phyloP scores from a whole-genome alignment of 2,888 invertebrate genomes.

The Sinodicranocentrus sp. region DNA sequence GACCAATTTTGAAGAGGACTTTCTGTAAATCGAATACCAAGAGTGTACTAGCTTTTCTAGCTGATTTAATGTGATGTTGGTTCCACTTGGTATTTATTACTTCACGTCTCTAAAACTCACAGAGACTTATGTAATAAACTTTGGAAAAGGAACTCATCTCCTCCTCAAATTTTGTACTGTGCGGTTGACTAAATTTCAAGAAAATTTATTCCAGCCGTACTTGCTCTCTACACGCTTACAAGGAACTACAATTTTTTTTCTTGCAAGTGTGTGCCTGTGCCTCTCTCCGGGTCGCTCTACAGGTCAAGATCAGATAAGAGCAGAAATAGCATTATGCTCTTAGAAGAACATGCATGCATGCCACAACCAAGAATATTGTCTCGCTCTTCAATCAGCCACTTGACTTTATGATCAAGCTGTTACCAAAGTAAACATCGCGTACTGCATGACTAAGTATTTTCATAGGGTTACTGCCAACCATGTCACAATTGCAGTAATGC shows the following conservation, averaged over 20 bases:
- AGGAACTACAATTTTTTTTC: too few species aligned
- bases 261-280: too few species aligned
- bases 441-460: slow-evolving; percentile 27
- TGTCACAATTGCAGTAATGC: not conserved
- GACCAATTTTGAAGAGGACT: slow-evolving; percentile 43
- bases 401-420: slow-evolving; percentile 62
- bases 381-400: slow-evolving; percentile 63
- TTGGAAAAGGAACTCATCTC: slow-evolving; percentile 10
- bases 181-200: too few species aligned
- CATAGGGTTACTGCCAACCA: not conserved
- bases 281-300: slow-evolving; percentile 62
- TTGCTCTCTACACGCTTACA: too few species aligned
- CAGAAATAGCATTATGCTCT: slow-evolving; percentile 52
- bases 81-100: slow-evolving; percentile 54
- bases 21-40: not conserved
- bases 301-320: slow-evolving; percentile 73
- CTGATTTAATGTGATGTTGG: slow-evolving; percentile 62
- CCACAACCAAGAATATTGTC: slow-evolving; percentile 58
- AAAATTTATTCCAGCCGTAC: slow-evolving; percentile 46
- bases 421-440: slow-evolving; percentile 46
- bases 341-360: slow-evolving; percentile 27
- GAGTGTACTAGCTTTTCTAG: slow-evolving; percentile 2
- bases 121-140: slow-evolving; percentile 5
- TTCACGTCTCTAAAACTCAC: slow-evolving; percentile 13
- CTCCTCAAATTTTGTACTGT: too few species aligned